These are phyloP conservation scores for Ctenicera cuprea DNA, from an alignment of 2,888 invertebrate species.

Conservation along the genomic window DNA sequence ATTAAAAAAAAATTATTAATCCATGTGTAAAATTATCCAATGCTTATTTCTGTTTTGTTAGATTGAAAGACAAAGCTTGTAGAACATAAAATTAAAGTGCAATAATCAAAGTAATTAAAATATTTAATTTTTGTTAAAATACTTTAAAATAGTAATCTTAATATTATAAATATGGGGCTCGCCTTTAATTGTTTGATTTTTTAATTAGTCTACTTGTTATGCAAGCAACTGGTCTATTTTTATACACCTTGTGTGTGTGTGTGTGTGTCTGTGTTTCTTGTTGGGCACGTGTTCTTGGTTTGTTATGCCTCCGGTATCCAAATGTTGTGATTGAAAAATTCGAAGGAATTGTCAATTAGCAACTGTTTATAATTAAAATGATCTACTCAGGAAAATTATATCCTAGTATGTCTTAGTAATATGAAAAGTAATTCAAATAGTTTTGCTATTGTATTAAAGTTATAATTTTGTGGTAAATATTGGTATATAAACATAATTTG, in stretches of 20 bases:
- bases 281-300: conserved; percentile 49
- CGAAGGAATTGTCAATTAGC: conserved; percentile 31
- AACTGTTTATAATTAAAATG: conserved; percentile 18
- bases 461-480: conserved; percentile 9
- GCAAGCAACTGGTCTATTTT: conserved; percentile 51
- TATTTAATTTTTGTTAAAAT: neutral
- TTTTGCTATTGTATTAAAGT: conserved; percentile 17
- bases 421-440: conserved; percentile 23
- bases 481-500: neutral
- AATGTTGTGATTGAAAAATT: conserved; percentile 33
- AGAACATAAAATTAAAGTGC: too few species aligned
- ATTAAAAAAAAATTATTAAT: too few species aligned
- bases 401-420: conserved; percentile 18
- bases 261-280: conserved; percentile 48
- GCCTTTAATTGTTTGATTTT: conserved; percentile 28
- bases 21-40: too few species aligned
- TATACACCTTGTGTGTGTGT: conserved; percentile 51
- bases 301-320: conserved; percentile 47
- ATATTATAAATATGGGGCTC: conserved; percentile 16
- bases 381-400: conserved; percentile 34
- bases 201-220: conserved; percentile 42
- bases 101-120: conserved; percentile 1
- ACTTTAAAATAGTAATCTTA: neutral
- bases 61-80: too few species aligned
- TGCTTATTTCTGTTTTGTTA: too few species aligned